Evolutionary conservation across 1,140 invertebrate genomes (phyloP).

Genomic region (Phortica variegata): DNA sequence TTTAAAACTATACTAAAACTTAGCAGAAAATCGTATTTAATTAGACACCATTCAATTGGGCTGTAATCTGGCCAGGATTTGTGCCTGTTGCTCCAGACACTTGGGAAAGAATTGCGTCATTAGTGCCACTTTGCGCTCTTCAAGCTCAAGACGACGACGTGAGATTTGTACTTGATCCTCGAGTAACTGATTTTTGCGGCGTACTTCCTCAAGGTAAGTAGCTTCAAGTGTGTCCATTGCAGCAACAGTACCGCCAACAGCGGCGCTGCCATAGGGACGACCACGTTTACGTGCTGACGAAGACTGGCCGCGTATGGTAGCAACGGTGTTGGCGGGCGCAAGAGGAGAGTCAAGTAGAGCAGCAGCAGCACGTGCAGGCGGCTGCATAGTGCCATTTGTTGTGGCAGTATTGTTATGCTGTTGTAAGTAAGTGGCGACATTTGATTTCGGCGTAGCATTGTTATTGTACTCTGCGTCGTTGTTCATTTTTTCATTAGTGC

Average conservation of each 20-base stretch:
- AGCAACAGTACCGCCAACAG: conserved; percentile 22
- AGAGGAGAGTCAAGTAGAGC: background rate
- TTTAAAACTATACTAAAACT: no score
- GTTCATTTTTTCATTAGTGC: conserved; percentile 1
- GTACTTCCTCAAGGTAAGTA: conserved; percentile 40
- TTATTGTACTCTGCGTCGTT: conserved; percentile 15
- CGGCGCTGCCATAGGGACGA: conserved; percentile 32
- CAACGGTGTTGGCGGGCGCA: conserved; percentile 2
- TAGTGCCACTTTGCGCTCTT: conserved; percentile 41
- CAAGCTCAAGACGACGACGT: conserved; percentile 35
- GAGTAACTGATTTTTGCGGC: conserved; percentile 44
- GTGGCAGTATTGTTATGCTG: conserved; percentile 14
- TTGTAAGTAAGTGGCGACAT: conserved; percentile 19
- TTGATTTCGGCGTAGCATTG: conserved; percentile 2
- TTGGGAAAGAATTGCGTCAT: conserved; percentile 47
- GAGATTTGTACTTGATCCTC: conserved; percentile 42
- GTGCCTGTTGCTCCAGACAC: conserved; percentile 41
- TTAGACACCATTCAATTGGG: no score
- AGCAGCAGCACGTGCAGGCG: background rate
- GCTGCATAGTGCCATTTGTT: conserved; percentile 6
- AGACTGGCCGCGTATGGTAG: no score
- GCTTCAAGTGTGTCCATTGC: conserved; percentile 39
- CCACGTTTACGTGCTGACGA: conserved; percentile 38
- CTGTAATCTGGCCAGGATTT: conserved; percentile 31
- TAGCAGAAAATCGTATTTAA: no score